Evolutionary conservation across 2,797 vertebrate species (phyloP), one percentile per base, ranked within the genome.

Genomic region (Tragopan temminckii): DNA sequence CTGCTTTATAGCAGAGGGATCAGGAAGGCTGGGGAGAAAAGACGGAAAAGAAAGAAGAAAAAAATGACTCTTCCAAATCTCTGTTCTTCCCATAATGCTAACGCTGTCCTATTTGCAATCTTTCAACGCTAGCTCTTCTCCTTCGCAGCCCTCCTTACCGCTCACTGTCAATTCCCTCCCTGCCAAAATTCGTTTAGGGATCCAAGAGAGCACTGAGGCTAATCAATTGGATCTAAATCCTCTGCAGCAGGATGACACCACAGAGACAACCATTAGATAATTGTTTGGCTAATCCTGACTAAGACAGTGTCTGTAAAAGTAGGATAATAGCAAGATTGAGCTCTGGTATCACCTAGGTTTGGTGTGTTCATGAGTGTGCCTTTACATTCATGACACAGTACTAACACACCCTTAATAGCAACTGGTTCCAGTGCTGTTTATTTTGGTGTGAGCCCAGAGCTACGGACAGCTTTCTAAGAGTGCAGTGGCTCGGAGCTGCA

Each of bases 391-490:
- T 27, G 52, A 50, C 76, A 67, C 70, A 13, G 24, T 2, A 17
- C 71, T 36, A 5, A 18, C 67, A 46, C 27, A 76, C 78, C 58
- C 42, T n/a, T 4, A 4, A 27, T 0, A 36, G 50, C 2, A 6
- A 24, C 0, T 61, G 64, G 62, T 4, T 14, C 59, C 88, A 62
- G 70, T 3, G 25, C 24, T 66, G 77, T n/a, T 31, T 12, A 6
- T 5, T n/a, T 21, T 81, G 63, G 6, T 19, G 59, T 9, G 27
- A 71, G 36, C 19, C 4, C 63, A 36, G 12, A 1, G 24, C 16
- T 0, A 6, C 0, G 0, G 50, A 11, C 46, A 42, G 8, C 29
- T 79, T 27, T 45, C 12, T 11, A 11, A 5, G 1, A 45, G 61
- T 0, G 0, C 18, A 17, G 38, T 14, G 63, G 50, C 29, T 33